Evolutionary conservation across 2,797 vertebrate genomes (phyloP).

Genomic region (Heterohyrax brucei): DNA sequence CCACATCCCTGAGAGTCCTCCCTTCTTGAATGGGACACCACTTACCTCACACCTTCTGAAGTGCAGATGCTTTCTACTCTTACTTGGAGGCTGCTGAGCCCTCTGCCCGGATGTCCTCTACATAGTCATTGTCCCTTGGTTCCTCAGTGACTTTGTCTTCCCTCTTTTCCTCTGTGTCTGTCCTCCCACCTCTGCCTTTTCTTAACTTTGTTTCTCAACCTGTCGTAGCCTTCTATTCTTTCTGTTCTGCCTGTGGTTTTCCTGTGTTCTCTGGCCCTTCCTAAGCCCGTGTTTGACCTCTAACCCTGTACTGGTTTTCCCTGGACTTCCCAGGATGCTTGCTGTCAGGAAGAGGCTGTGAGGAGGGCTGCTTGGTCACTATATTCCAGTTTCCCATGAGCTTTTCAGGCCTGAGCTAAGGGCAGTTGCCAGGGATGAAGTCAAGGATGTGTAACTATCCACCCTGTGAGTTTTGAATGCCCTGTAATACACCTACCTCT

Average conservation of each 20-base stretch:
- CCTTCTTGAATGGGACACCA: background rate
- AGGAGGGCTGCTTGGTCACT: background rate
- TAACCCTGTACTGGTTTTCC: background rate
- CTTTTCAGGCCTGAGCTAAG: conserved; percentile 3
- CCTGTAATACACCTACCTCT: background rate
- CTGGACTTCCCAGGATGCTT: background rate
- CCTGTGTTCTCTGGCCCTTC: background rate
- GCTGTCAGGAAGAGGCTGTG: background rate
- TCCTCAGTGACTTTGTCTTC: background rate
- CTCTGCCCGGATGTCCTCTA: background rate
- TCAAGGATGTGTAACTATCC: background rate
- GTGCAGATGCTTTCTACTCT: conserved; percentile 60
- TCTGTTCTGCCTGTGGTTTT: background rate
- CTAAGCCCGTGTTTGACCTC: background rate
- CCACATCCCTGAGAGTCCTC: conserved; percentile 11
- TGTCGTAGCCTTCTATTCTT: background rate
- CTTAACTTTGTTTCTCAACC: background rate
- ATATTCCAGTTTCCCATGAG: background rate
- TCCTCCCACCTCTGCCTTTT: background rate
- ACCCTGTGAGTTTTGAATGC: background rate
- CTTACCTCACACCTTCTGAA: conserved; percentile 50
- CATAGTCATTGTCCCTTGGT: background rate
- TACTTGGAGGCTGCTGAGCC: conserved; percentile 32
- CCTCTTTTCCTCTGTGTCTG: background rate
- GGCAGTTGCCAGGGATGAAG: background rate